Conservation (phyloP, 2,888 invertebrate species). For the Xanthia icteritia region DNA sequence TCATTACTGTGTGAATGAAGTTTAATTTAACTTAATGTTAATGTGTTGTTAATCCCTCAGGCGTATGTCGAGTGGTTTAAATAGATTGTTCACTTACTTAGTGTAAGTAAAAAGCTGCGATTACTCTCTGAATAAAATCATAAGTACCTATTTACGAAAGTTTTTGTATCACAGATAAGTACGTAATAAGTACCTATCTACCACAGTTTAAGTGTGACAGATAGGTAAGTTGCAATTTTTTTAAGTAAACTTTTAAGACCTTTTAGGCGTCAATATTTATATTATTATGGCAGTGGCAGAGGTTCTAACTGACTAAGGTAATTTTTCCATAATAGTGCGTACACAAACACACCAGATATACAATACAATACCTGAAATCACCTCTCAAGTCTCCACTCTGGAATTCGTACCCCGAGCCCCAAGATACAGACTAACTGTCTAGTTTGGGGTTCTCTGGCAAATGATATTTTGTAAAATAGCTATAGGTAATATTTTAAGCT, state of each 20-base stretch:
- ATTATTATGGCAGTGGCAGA: not conserved
- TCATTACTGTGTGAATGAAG: constrained; percentile 33
- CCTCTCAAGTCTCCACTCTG: no score
- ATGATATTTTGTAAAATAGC: no score
- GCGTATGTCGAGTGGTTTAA: not conserved
- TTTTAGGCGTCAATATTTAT: not conserved
- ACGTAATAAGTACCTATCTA: not conserved
- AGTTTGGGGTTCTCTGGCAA: no score
- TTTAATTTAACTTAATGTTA: constrained; percentile 41
- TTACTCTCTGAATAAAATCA: not conserved
- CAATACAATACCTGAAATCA: no score
- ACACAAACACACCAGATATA: no score
- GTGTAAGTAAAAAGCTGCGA: not conserved
- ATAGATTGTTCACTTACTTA: not conserved
- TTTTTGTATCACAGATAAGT: not conserved
- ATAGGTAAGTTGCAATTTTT: not conserved
- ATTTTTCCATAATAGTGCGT: no score
- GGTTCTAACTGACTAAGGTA: not conserved
- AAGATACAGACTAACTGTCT: no score
- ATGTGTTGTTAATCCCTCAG: constrained; percentile 8
- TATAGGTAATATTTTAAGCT: no score
- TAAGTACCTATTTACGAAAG: not conserved
- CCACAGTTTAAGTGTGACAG: not conserved
- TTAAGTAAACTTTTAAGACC: not conserved
- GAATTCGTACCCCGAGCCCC: no score